These are phyloP conservation scores for Agrochola circellaris DNA, from an alignment of 2,888 invertebrate genomes.

Conservation along the genomic window DNA sequence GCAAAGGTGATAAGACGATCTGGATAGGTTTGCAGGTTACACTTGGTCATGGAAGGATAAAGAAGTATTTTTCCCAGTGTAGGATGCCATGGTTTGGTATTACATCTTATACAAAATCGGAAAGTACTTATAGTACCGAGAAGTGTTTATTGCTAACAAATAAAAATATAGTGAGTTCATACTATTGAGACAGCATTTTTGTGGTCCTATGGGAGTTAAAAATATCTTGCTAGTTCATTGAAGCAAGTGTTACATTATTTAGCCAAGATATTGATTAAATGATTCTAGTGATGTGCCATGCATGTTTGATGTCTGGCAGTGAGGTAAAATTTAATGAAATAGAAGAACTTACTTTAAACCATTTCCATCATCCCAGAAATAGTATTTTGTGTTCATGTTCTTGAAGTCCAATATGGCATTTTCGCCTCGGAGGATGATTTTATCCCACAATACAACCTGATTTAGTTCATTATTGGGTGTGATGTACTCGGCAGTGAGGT, in stretches of 20 bases:
- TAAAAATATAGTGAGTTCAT: background rate
- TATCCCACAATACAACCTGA: slow-evolving; percentile 99
- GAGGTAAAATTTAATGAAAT: background rate
- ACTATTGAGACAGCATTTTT: background rate
- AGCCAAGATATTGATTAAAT: background rate
- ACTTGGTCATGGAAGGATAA: background rate
- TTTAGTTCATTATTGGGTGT: slow-evolving; percentile 96
- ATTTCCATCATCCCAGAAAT: slow-evolving; percentile 99
- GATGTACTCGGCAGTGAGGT: slow-evolving; percentile 98
- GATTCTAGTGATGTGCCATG: background rate
- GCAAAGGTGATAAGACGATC: background rate
- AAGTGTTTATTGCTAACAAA: background rate
- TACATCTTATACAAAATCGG: background rate
- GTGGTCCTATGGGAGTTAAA: background rate
- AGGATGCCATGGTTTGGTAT: background rate
- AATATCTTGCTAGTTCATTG: background rate
- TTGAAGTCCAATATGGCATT: slow-evolving; percentile 98
- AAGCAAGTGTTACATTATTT: background rate
- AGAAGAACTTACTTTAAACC: slow-evolving; percentile 94
- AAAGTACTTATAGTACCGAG: background rate
- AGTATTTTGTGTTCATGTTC: slow-evolving; percentile 99
- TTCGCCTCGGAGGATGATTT: slow-evolving; percentile 98
- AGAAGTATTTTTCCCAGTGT: background rate
- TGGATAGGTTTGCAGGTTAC: background rate
- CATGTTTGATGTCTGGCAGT: background rate